Evolutionary conservation across 2,797 vertebrate species (phyloP).

Genomic region (Tapera naevia): DNA sequence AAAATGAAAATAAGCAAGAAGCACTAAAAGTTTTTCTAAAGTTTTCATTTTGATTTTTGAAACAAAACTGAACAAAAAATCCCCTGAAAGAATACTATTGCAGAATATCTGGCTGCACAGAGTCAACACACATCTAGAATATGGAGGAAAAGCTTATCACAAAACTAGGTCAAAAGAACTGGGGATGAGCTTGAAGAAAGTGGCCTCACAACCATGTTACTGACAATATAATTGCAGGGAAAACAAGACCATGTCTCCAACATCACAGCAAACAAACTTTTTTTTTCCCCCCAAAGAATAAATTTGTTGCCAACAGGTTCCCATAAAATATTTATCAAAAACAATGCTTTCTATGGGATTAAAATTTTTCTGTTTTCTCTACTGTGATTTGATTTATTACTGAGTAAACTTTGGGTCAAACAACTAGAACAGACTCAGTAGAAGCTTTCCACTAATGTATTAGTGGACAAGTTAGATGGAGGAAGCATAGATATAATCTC

Average conservation of each 20-base stretch:
- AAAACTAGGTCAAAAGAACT: not conserved
- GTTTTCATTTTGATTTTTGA: not conserved
- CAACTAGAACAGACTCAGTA: not conserved
- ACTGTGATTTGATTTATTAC: not conserved
- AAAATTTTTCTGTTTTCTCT: not conserved
- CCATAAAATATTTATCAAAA: too few species aligned
- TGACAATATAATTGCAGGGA: not conserved
- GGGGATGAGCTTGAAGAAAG: not conserved
- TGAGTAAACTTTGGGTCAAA: not conserved
- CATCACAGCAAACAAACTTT: not conserved
- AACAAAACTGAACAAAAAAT: not conserved
- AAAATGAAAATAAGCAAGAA: not conserved
- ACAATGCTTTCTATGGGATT: too few species aligned
- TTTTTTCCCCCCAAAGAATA: not conserved
- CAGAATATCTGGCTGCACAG: not conserved
- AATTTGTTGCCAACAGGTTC: not conserved
- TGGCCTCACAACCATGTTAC: not conserved
- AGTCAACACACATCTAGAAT: not conserved
- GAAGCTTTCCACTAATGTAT: not conserved
- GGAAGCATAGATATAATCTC: not conserved
- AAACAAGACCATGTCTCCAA: not conserved
- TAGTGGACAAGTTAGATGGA: not conserved
- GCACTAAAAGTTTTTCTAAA: not conserved
- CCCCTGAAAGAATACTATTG: not conserved
- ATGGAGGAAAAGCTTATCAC: not conserved